Base-by-base conservation (phyloP, 2,113 vertebrate genomes). In the Gorsachius goisagi region DNA sequence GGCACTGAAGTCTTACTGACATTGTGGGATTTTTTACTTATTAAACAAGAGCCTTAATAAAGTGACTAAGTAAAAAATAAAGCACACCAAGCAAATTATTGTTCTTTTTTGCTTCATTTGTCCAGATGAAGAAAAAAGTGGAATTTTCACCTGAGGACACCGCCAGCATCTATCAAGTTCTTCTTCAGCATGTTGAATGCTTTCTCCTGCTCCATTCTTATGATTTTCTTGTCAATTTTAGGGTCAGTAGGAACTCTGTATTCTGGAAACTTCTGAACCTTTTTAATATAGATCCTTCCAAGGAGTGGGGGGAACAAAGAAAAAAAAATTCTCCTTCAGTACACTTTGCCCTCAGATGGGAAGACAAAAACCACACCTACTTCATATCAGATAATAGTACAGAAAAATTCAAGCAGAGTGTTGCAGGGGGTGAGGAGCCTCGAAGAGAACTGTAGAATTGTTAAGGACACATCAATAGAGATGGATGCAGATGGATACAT, bases 281-380 rank as follows among this genome's bases (percentile, higher is more conserved):
- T 99, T 97, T 99, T 99, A 85, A 99, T 99, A 88, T 99, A 99
- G 96, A 99, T 99, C 94, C 98, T 99, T 94, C 73, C 97, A 86
- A 79, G 35, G 71, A 85, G 52, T 39, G 73, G 78, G 55, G 45
- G n/a, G 27, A 28, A 28, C 47, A 41, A 27, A 33, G 10, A 28
- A 55, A 35, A 28, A 79, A 82, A 33, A 75, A 79, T 11, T 80
- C 13, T 76, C 37, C 47, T 91, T 95, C 60, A 94, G 45, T 90
- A 92, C 17, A 68, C 15, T 86, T 76, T 33, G 13, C 23, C 62
- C n/a, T 92, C 49, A 21, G 19, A 9, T 32, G 9, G 12, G 64
- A 93, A 90, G 27, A 37, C 53, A 95, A 95, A 73, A 89, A 4
- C 8, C 19, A 9, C 58, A 67, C 21, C 56, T 55, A 86, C 28